These are phyloP conservation scores for Ceratina australensis DNA, from an alignment of 1,140 invertebrate species.

Conservation along the genomic window DNA sequence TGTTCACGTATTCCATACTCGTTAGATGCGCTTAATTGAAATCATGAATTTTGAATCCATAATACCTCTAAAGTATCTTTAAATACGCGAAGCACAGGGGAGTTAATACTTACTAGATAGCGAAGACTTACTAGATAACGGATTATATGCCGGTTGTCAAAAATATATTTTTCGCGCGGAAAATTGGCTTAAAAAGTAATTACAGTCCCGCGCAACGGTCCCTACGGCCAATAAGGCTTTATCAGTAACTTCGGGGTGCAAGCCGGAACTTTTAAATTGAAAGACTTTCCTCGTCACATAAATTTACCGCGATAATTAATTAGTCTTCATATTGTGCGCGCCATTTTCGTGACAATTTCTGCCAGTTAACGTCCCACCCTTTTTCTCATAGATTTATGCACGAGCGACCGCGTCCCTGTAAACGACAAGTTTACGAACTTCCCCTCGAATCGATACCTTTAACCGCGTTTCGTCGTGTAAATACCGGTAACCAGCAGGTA, in stretches of 20 bases:
- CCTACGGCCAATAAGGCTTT: no score
- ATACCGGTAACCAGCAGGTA: not conserved
- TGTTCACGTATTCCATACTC: not conserved
- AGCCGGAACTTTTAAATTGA: no score
- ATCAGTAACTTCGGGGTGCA: no score
- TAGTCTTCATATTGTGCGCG: not conserved
- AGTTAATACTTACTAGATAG: no score
- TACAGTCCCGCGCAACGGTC: no score
- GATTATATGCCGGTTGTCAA: no score
- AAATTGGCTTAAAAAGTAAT: no score
- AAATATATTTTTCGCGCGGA: no score
- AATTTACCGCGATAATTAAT: not conserved
- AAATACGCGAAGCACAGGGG: no score
- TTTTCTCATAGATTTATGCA: not conserved
- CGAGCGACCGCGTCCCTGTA: not conserved
- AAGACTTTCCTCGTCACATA: no score
- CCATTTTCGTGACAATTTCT: not conserved
- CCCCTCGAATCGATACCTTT: not conserved
- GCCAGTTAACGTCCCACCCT: not conserved
- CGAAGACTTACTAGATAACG: no score
- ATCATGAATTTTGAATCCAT: not conserved
- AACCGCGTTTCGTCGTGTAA: slow-evolving; percentile 1
- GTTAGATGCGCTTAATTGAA: not conserved
- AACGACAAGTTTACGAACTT: not conserved
- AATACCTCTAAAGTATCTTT: no score